These are phyloP conservation scores for Melinaea marsaeus DNA, from an alignment of 2,888 invertebrate species.

Conservation along the genomic window DNA sequence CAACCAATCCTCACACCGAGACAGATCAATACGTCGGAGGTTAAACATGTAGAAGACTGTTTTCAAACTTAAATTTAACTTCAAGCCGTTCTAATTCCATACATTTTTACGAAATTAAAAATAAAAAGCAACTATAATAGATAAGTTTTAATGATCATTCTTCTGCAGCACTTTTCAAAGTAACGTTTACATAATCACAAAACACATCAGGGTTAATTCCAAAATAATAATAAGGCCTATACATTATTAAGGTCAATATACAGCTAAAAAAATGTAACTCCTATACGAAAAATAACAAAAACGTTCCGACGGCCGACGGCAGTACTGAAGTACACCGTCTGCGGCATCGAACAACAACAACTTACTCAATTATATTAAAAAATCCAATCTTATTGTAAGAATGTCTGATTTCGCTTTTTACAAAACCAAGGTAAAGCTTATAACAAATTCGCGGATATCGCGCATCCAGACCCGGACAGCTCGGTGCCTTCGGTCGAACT, in stretches of 20 bases:
- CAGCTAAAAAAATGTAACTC: constrained; percentile 56
- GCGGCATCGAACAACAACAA: constrained; percentile 65
- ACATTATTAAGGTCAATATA: constrained; percentile 55
- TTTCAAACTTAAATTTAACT: too few relatives aligned
- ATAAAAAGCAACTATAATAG: constrained; percentile 53
- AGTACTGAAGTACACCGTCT: constrained; percentile 51
- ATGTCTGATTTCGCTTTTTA: constrained; percentile 47
- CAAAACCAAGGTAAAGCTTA: constrained; percentile 39
- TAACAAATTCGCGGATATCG: constrained; percentile 46
- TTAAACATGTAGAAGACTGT: too few relatives aligned
- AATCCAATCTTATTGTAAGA: constrained; percentile 51
- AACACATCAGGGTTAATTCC: constrained; percentile 53
- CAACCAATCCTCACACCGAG: too few relatives aligned
- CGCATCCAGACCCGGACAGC: constrained; percentile 36
- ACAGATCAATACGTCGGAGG: too few relatives aligned
- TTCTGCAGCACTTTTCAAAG: constrained; percentile 70
- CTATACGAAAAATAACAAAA: constrained; percentile 64
- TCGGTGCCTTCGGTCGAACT: constrained; percentile 23
- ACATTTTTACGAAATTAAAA: neutral
- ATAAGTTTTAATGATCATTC: constrained; percentile 75
- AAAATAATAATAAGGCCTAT: constrained; percentile 56
- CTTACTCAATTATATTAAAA: constrained; percentile 60
- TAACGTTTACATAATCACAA: constrained; percentile 69
- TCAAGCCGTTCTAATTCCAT: too few relatives aligned
- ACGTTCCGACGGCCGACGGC: constrained; percentile 37